A percentile compares a stretch with the other conserved stretches of the same genome.
These are phyloP conservation scores for Ectropis crepuscularia DNA, from an alignment of 2,888 invertebrate genomes.

Conservation along the genomic window DNA sequence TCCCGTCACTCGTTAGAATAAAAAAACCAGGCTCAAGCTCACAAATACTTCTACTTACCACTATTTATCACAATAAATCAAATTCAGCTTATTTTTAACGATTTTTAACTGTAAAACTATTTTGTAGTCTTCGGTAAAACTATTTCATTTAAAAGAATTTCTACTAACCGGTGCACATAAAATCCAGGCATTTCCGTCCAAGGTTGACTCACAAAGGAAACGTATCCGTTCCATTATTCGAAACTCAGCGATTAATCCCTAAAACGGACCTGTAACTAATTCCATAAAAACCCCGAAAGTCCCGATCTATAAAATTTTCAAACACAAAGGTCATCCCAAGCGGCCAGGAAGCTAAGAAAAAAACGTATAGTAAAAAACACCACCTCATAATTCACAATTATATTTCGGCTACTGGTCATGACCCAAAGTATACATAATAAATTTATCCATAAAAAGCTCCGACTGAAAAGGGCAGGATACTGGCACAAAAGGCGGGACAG, in stretches of 20 bases:
- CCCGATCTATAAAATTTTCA: constrained; percentile 60
- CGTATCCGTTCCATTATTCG: constrained; percentile 69
- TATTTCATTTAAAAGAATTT: too few relatives aligned
- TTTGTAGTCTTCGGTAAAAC: too few relatives aligned
- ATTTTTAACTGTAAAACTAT: too few relatives aligned
- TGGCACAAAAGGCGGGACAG: constrained; percentile 73
- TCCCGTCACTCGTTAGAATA: too few relatives aligned
- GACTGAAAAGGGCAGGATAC: constrained; percentile 82
- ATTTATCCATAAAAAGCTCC: constrained; percentile 82
- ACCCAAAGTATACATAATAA: constrained; percentile 81
- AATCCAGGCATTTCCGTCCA: constrained; percentile 47
- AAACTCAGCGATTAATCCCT: constrained; percentile 60
- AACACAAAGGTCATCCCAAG: constrained; percentile 72
- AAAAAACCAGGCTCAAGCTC: too few relatives aligned
- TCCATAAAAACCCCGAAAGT: constrained; percentile 35
- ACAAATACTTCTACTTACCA: too few relatives aligned
- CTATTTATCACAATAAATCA: too few relatives aligned
- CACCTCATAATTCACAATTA: constrained; percentile 83
- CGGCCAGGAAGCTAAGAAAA: constrained; percentile 69
- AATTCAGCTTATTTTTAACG: too few relatives aligned
- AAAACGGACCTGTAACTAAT: constrained; percentile 66
- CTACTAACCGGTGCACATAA: constrained; percentile 21
- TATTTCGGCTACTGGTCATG: constrained; percentile 82
- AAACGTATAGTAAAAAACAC: constrained; percentile 53
- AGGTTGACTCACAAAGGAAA: constrained; percentile 53